Percentiles rank a stretch among this genome's conserved stretches.
phyloP scores from a whole-genome alignment of 2,888 invertebrate species.

The Eupithecia insigniata region DNA sequence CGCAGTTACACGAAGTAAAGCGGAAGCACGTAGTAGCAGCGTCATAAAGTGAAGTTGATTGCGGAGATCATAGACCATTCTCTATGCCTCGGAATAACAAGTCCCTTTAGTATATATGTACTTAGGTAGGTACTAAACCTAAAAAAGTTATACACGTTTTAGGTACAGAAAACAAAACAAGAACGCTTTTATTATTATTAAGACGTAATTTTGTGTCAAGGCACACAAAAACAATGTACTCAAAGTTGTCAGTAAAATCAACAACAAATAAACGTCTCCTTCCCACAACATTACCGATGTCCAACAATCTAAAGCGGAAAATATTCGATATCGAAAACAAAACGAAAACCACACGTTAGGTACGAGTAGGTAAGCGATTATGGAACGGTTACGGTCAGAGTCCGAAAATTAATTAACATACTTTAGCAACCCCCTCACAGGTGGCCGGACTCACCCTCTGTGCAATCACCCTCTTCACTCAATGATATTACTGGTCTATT shows the following conservation, averaged over 20 bases:
- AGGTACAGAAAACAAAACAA: not conserved
- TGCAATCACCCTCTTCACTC: slow-evolving; percentile 47
- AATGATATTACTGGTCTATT: slow-evolving; percentile 38
- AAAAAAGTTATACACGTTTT: too few species aligned
- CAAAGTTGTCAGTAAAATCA: not conserved
- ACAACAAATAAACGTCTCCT: not conserved
- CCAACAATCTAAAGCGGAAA: slow-evolving; percentile 20
- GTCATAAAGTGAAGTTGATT: not conserved
- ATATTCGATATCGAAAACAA: slow-evolving; percentile 70
- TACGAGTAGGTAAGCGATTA: slow-evolving; percentile 13
- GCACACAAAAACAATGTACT: not conserved
- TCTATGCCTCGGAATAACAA: not conserved
- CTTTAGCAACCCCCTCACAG: slow-evolving; percentile 78
- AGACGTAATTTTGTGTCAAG: not conserved
- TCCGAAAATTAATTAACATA: slow-evolving; percentile 84
- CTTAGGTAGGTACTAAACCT: too few species aligned
- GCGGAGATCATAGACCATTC: not conserved
- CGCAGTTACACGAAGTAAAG: not conserved
- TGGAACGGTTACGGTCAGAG: slow-evolving; percentile 73
- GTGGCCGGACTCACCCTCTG: slow-evolving; percentile 66
- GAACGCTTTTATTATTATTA: not conserved
- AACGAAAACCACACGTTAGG: slow-evolving; percentile 72
- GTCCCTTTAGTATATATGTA: not conserved
- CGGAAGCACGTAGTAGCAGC: slow-evolving; percentile 9
- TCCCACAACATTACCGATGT: not conserved